Evolutionary conservation across 2,113 vertebrate species (phyloP).

Genomic region (Solenodon paradoxus): DNA sequence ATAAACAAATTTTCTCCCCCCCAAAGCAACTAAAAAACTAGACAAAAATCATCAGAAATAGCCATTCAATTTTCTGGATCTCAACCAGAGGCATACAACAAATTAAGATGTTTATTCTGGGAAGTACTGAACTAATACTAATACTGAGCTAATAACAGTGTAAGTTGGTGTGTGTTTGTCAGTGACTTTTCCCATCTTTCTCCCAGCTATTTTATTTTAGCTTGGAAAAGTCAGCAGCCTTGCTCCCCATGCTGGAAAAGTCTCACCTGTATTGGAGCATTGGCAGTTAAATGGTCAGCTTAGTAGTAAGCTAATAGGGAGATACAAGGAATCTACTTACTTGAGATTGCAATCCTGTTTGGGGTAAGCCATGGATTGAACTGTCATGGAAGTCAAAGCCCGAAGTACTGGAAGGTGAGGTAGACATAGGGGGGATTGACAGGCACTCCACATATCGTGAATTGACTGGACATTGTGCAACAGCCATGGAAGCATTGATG

Average conservation of each 20-base stretch:
- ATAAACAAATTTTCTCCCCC: neutral
- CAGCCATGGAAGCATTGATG: neutral
- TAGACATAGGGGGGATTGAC: neutral
- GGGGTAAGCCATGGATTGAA: neutral
- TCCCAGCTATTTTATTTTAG: neutral
- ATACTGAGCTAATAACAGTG: neutral
- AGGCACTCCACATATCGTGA: neutral
- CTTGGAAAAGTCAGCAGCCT: neutral
- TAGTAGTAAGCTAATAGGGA: neutral
- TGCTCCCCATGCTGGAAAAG: neutral
- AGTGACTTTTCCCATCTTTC: neutral
- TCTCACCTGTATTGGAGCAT: neutral
- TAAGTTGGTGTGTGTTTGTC: neutral
- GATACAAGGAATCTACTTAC: neutral
- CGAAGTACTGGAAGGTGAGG: neutral
- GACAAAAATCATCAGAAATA: neutral
- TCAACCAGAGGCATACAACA: conserved; percentile 1
- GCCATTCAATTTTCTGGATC: neutral
- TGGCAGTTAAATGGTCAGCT: neutral
- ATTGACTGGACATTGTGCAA: neutral
- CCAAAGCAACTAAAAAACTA: neutral
- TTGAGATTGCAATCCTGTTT: neutral
- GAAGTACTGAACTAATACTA: neutral
- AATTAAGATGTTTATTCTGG: neutral
- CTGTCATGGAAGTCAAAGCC: neutral